These are phyloP conservation scores for Drosophila stalkeri DNA, from an alignment of 2,888 invertebrate genomes.

Conservation along the genomic window DNA sequence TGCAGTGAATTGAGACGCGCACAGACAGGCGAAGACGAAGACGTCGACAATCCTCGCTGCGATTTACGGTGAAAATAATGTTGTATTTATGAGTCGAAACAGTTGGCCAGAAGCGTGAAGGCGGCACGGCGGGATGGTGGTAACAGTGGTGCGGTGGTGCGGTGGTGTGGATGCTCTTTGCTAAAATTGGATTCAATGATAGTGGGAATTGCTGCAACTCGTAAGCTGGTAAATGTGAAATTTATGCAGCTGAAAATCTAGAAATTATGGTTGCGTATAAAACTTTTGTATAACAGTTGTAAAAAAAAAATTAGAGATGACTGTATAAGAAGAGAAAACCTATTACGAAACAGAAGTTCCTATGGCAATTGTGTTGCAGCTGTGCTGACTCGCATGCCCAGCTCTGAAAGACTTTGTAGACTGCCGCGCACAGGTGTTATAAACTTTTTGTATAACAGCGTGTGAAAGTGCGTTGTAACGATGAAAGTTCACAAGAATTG, in stretches of 20 bases:
- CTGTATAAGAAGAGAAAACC: background rate
- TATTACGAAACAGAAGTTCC: slow-evolving; percentile 21
- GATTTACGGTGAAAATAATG: slow-evolving; percentile 70
- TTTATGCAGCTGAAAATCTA: slow-evolving; percentile 32
- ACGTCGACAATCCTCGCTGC: slow-evolving; percentile 64
- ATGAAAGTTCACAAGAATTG: background rate
- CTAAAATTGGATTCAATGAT: slow-evolving; percentile 45
- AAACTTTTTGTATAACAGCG: slow-evolving; percentile 16
- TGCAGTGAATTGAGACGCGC: slow-evolving; percentile 79
- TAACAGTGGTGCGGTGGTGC: background rate
- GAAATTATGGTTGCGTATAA: slow-evolving; percentile 4
- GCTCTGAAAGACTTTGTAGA: background rate
- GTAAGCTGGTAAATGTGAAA: slow-evolving; percentile 27
- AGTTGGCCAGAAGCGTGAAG: slow-evolving; percentile 38
- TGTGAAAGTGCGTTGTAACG: background rate
- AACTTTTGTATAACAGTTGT: slow-evolving; percentile 33
- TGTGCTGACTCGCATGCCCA: background rate
- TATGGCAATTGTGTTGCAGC: slow-evolving; percentile 5
- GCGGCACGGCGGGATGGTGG: no score
- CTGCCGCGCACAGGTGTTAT: slow-evolving; percentile 13
- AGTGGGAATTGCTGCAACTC: slow-evolving; percentile 40
- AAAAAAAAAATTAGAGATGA: no score
- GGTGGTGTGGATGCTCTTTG: background rate
- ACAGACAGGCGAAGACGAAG: slow-evolving; percentile 60
- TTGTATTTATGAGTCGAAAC: slow-evolving; percentile 75